Evolutionary conservation across 1,140 invertebrate species (phyloP), one percentile per base, ranked within the genome.

Genomic region (Lordiphosa stackelbergi): DNA sequence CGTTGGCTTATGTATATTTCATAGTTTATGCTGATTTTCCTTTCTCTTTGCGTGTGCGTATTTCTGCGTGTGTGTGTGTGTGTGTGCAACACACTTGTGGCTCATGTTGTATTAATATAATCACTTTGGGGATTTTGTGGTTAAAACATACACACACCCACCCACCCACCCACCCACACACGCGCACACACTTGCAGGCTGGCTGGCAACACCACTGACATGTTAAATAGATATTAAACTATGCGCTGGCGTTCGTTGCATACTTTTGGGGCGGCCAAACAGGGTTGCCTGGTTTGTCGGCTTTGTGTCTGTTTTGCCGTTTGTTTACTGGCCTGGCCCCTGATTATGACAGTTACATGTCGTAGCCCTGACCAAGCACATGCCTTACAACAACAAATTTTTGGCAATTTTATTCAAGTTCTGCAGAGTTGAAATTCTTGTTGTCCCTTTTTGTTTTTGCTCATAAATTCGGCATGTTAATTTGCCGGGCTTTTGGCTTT

Each of bases 71-170:
- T 24, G 45, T 47, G 22, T 37, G 42, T 28, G 43, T 19, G 13
- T 34, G 10, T 46, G 28, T 31, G 75, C 68, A 81, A 64, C 77
- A 81, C 77, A 81, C 77, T 81, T 81, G 77, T 81, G 77, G 77
- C 77, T 81, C 77, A 81, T 81, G 77, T 81, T 81, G 77, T 83
- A 83, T 83, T 83, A 77, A 83, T 83, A 83, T 83, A 83, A 83
- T 83, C 77, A 83, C 77, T 83, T 83, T 83, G 69, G 77, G 77
- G 74, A 83, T 83, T 73, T 84, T 72, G 65, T 69, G 65, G 59
- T 54, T 63, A 49, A 49, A 41, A 53, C 53, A 63, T 13, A 58
- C 34, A 58, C 46, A 35, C 36, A 49, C 49, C 35, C 49, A 40
- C 13, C 28, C 60, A 40, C 13, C 24, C 16, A 10, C 41, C 52